Conservation (phyloP, 23 tunicate genomes). For the Trididemnum nubilum region DNA sequence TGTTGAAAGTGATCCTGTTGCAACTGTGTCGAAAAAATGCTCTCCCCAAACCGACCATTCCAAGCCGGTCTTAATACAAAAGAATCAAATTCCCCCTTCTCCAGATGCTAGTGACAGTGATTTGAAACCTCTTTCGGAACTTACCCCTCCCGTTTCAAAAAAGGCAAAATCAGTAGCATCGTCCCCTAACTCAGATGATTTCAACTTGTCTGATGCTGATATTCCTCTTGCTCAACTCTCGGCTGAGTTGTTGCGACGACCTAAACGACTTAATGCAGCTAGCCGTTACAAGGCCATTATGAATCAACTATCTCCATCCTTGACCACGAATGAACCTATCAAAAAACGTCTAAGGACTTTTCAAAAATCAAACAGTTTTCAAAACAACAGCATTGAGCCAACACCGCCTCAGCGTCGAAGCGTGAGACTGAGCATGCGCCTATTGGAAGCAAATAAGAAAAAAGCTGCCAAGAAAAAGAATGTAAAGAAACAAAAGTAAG, state of each 20-base stretch:
- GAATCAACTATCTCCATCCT: slow-evolving; percentile 29
- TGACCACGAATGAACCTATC: slow-evolving; percentile 18
- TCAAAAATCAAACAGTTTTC: neutral
- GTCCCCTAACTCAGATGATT: no score
- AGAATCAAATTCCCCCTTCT: no score
- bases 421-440: slow-evolving; percentile 8
- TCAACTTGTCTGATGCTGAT: slow-evolving; percentile 1
- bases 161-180: no score
- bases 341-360: slow-evolving; percentile 10
- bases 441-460: slow-evolving; percentile 2
- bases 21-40: no score
- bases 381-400: neutral
- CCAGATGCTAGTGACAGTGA: no score
- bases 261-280: slow-evolving; percentile 59
- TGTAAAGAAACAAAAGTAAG: slow-evolving; percentile 27
- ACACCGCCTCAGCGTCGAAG: neutral
- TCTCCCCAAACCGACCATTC: no score
- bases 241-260: neutral
- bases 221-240: slow-evolving; percentile 12
- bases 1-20: no score
- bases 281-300: slow-evolving; percentile 58
- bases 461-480: neutral
- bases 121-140: no score
- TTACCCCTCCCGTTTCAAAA: no score
- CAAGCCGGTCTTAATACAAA: no score